Evolutionary conservation across 2,797 vertebrate genomes (phyloP).

Genomic region (Atherinosoma microstoma): DNA sequence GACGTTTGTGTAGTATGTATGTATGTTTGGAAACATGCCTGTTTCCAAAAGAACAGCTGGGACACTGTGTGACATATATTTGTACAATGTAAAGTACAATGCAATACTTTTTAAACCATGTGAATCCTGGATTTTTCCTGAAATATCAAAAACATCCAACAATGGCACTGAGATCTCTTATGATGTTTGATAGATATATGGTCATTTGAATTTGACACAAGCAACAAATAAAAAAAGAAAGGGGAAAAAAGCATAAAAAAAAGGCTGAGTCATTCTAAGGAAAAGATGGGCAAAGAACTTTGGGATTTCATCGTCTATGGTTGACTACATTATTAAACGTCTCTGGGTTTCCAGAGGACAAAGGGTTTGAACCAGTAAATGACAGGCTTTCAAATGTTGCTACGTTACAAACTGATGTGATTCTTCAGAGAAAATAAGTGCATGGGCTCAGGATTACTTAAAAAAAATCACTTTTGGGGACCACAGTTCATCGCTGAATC

Average conservation of each 20-base stretch:
- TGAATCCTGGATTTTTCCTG: background rate
- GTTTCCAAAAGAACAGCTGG: background rate
- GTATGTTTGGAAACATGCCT: too few relatives aligned
- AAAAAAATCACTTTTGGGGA: background rate
- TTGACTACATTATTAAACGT: background rate
- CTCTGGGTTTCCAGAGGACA: background rate
- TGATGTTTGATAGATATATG: background rate
- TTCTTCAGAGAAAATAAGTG: background rate
- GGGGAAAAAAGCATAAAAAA: background rate
- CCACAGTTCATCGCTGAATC: background rate
- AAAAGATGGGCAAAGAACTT: background rate
- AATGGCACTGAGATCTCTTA: background rate
- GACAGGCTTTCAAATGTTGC: background rate
- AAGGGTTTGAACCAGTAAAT: background rate
- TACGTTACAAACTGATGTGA: background rate
- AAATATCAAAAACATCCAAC: background rate
- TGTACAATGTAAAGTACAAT: background rate
- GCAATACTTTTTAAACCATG: background rate
- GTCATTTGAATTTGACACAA: background rate
- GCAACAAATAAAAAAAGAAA: background rate
- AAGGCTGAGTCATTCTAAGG: background rate
- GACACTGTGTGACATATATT: too few relatives aligned
- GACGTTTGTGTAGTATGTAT: too few relatives aligned
- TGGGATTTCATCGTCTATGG: background rate
- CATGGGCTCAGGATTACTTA: background rate